Evolutionary conservation across 2,113 vertebrate genomes (phyloP).

Genomic region (Notothenia rossii): DNA sequence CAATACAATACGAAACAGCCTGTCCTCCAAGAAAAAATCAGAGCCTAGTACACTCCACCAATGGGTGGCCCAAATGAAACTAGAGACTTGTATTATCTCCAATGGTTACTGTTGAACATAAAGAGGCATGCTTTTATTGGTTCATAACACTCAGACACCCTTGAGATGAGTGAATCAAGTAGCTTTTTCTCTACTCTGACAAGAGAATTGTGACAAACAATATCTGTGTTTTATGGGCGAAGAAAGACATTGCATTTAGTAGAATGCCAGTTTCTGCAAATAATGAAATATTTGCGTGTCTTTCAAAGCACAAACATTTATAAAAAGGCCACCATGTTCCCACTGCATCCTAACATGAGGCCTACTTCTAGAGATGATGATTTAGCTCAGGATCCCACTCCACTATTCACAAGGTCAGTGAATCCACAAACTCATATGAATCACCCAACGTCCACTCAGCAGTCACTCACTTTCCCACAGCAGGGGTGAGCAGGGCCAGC

Average conservation of each 20-base stretch:
- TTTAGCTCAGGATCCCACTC: conserved; percentile 31
- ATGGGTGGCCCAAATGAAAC: conserved; percentile 18
- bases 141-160: conserved; percentile 1
- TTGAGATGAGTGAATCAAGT: conserved; percentile 14
- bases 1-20: neutral
- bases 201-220: neutral
- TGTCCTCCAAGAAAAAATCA: neutral
- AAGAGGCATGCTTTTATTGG: conserved; percentile 12
- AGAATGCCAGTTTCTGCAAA: neutral
- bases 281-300: neutral
- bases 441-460: conserved; percentile 47
- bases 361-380: conserved; percentile 9
- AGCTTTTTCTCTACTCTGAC: neutral
- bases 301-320: neutral
- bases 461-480: conserved; percentile 28
- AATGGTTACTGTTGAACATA: neutral
- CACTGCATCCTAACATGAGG: conserved; percentile 11
- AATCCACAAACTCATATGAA: conserved; percentile 53
- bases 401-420: conserved; percentile 54
- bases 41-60: neutral
- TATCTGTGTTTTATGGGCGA: neutral
- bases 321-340: neutral
- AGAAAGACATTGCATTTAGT: neutral
- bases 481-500: conserved; percentile 6
- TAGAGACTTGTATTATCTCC: neutral